Evolutionary conservation across 2,888 invertebrate genomes (phyloP).

Genomic region (Drosophila neutralis): DNA sequence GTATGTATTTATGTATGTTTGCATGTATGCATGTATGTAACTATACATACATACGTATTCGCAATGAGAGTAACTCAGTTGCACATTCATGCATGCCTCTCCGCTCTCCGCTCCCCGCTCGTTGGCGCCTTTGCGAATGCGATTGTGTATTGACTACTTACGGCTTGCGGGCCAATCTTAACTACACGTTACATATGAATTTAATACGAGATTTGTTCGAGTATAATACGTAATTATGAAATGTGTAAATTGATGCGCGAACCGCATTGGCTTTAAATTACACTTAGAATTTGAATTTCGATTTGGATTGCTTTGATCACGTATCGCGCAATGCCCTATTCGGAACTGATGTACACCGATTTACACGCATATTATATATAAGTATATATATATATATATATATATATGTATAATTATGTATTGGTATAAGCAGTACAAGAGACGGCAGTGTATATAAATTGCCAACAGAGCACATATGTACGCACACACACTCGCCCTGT

Average conservation of each 20-base stretch:
- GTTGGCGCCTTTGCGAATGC: conserved; percentile 3
- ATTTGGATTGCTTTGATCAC: conserved; percentile 54
- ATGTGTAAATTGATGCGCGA: conserved; percentile 12
- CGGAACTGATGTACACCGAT: conserved; percentile 24
- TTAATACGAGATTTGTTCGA: conserved; percentile 21
- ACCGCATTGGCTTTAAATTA: conserved; percentile 16
- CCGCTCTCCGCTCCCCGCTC: background rate
- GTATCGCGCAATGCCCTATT: conserved; percentile 34
- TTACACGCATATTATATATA: conserved; percentile 20
- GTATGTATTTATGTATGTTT: conserved; percentile 1
- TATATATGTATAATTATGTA: conserved; percentile 17
- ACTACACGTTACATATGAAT: conserved; percentile 42
- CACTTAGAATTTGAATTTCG: conserved; percentile 14
- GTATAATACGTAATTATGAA: conserved; percentile 15
- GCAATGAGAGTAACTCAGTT: conserved; percentile 4
- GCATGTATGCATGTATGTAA: background rate
- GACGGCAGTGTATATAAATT: conserved; percentile 63
- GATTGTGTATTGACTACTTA: conserved; percentile 29
- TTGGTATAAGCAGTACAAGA: conserved; percentile 49
- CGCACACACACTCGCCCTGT: conserved; percentile 2
- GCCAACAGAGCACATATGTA: conserved; percentile 40
- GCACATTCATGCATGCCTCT: background rate
- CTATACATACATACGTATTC: background rate
- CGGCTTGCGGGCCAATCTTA: conserved; percentile 10
- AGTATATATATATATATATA: conserved; percentile 18